phyloP scores from a whole-genome alignment of 2,888 invertebrate species.

The Tenodera sinensis region DNA sequence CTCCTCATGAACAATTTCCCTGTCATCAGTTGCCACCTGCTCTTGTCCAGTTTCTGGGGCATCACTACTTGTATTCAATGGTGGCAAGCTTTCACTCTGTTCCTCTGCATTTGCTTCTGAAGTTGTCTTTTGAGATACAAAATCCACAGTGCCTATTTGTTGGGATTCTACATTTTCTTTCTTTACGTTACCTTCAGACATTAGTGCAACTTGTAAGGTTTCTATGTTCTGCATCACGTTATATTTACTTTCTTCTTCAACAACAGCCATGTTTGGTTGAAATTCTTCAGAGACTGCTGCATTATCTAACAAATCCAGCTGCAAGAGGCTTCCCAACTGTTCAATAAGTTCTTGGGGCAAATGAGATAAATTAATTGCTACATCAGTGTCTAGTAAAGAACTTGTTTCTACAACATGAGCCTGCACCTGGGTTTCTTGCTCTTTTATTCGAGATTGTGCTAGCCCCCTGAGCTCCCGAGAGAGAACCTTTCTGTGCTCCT shows the following conservation, averaged over 20 bases:
- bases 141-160: neutral
- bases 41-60: neutral
- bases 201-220: neutral
- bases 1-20: neutral
- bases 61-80: neutral
- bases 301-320: slow-evolving; percentile 15
- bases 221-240: slow-evolving; percentile 2
- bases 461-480: slow-evolving; percentile 24
- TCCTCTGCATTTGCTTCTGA: neutral
- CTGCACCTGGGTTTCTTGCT: neutral
- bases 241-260: neutral
- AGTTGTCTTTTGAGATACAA: neutral
- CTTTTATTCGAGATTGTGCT: slow-evolving; percentile 24
- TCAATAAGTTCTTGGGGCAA: slow-evolving; percentile 28
- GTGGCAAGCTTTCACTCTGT: neutral
- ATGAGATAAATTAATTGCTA: slow-evolving; percentile 21
- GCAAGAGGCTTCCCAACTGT: slow-evolving; percentile 26
- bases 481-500: slow-evolving; percentile 26
- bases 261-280: slow-evolving; percentile 1
- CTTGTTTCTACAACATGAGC: slow-evolving; percentile 2
- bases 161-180: neutral
- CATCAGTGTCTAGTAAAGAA: slow-evolving; percentile 23
- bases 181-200: slow-evolving; percentile 5
- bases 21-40: neutral
- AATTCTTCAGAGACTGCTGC: neutral